These are phyloP conservation scores for Ypsolopha scabrella DNA, from an alignment of 2,888 invertebrate species.

Conservation along the genomic window DNA sequence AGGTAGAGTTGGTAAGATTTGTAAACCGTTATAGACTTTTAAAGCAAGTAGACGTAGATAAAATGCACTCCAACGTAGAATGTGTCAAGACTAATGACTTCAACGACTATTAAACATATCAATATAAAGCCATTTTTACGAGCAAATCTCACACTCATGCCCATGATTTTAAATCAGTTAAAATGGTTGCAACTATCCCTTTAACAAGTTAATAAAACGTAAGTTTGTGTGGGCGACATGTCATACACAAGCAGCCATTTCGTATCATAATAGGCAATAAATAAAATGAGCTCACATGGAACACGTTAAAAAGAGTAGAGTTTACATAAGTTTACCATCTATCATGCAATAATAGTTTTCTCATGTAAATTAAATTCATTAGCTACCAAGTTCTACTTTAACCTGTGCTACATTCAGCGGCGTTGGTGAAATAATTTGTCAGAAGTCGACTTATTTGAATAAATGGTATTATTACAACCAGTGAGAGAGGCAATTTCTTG, in stretches of 20 bases:
- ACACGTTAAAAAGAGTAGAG: slow-evolving; percentile 6
- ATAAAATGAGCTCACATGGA: slow-evolving; percentile 1
- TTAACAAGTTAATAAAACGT: slow-evolving; percentile 31
- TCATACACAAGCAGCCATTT: slow-evolving; percentile 35
- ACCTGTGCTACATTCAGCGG: slow-evolving; percentile 10
- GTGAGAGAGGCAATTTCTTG: background rate
- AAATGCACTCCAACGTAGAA: background rate
- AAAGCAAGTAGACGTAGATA: background rate
- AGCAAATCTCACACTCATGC: slow-evolving; percentile 2
- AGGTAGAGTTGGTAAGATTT: too few species aligned
- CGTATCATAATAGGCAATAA: slow-evolving; percentile 26
- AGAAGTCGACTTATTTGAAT: slow-evolving; percentile 11
- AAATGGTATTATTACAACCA: slow-evolving; percentile 16
- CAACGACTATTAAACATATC: background rate
- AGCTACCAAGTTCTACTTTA: slow-evolving; percentile 34
- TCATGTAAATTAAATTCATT: slow-evolving; percentile 57
- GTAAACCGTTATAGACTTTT: too few species aligned
- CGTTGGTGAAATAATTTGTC: slow-evolving; percentile 15
- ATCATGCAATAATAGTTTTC: slow-evolving; percentile 49
- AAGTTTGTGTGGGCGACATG: slow-evolving; percentile 32
- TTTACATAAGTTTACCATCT: slow-evolving; percentile 37
- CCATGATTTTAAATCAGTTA: background rate
- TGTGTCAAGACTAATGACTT: slow-evolving; percentile 1
- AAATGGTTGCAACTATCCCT: slow-evolving; percentile 15
- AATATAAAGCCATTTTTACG: background rate